A percentile compares a stretch with the other conserved stretches of the same genome.
phyloP scores from a whole-genome alignment of 2,113 vertebrate genomes.

The Holacanthus passer region DNA sequence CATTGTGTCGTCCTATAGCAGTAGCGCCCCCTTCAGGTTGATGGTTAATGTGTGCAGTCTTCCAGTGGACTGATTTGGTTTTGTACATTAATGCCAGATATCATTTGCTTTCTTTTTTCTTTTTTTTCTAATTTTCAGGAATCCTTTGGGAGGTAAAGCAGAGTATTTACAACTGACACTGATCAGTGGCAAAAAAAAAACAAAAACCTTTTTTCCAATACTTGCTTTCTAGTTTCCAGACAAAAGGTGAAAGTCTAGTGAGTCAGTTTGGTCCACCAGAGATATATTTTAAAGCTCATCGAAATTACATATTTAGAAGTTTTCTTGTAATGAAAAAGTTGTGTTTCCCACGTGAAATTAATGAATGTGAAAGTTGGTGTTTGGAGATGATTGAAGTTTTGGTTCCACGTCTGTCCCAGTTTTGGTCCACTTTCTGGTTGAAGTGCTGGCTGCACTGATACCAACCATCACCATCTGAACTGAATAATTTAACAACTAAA shows the following conservation, averaged over 20 bases:
- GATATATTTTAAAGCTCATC: background rate
- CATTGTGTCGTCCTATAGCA: background rate
- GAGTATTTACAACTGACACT: background rate
- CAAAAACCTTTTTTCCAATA: background rate
- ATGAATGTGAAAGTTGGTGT: background rate
- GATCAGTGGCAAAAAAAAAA: background rate
- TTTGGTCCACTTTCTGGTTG: background rate
- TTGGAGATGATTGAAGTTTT: background rate
- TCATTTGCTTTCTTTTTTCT: no score
- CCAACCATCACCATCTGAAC: background rate
- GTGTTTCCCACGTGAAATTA: constrained; percentile 4
- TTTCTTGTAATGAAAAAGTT: background rate
- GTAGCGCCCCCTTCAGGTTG: background rate
- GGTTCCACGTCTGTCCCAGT: background rate
- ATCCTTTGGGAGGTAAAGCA: background rate
- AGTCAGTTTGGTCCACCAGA: background rate
- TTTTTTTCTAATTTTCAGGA: background rate
- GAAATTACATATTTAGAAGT: no score
- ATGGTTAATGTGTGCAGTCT: background rate
- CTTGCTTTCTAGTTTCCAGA: background rate
- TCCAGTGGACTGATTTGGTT: background rate
- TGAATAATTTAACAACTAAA: no score
- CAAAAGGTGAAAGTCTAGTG: background rate
- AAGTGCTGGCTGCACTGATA: background rate
- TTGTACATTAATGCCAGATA: background rate